These are phyloP conservation scores for Peromyscus nudipes DNA, from an alignment of 2,797 vertebrate genomes.

Conservation along the genomic window DNA sequence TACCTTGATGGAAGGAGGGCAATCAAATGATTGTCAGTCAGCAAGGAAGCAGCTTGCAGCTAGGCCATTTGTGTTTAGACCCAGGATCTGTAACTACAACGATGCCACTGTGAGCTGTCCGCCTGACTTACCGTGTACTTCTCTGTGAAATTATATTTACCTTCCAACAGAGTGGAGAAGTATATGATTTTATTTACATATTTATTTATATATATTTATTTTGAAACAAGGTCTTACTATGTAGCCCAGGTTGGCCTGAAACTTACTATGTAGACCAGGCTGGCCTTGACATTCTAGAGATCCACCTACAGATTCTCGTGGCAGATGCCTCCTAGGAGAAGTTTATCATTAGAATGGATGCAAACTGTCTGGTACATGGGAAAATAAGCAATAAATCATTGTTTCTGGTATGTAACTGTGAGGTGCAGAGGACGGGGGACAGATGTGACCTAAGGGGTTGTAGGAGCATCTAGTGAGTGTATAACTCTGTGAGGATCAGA, in stretches of 20 bases:
- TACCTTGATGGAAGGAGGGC: neutral
- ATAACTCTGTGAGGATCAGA: neutral
- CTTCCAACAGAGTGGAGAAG: constrained; percentile 13
- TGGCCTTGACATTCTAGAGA: neutral
- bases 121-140: neutral
- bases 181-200: neutral
- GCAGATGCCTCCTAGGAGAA: neutral
- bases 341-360: constrained; percentile 1
- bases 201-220: neutral
- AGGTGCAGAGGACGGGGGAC: neutral
- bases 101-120: neutral
- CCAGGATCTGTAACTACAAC: neutral
- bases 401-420: constrained; percentile 23
- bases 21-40: neutral
- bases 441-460: neutral
- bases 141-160: constrained; percentile 59
- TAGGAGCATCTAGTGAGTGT: neutral
- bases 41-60: neutral
- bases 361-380: neutral
- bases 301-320: neutral
- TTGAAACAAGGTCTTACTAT: neutral
- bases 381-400: neutral
- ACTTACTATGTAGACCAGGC: neutral
- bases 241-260: neutral
- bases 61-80: neutral